Conservation (phyloP, 2,113 vertebrate species). For the Notarius quadriscutis region DNA sequence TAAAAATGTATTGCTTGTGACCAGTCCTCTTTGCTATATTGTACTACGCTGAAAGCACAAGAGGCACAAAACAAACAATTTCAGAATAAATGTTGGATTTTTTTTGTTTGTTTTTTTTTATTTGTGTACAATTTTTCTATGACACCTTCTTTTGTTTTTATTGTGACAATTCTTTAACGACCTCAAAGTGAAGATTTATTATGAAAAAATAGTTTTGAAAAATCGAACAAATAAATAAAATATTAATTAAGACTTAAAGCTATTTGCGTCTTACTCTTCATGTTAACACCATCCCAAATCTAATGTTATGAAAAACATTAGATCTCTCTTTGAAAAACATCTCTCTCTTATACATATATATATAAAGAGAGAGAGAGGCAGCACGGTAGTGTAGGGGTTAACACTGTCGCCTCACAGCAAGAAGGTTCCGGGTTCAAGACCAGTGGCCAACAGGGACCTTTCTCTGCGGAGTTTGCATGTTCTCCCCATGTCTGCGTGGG, state of each 20-base stretch:
- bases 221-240: constrained; percentile 83
- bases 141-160: constrained; percentile 83
- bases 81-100: constrained; percentile 56
- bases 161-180: constrained; percentile 83
- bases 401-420: too few relatives aligned
- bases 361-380: too few relatives aligned
- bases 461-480: too few relatives aligned
- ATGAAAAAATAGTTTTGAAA: constrained; percentile 83
- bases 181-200: constrained; percentile 84
- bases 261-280: constrained; percentile 40
- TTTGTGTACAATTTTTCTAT: constrained; percentile 83
- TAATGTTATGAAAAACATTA: too few relatives aligned
- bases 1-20: constrained; percentile 44
- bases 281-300: not conserved
- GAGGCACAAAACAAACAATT: constrained; percentile 47
- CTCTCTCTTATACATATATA: too few relatives aligned
- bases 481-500: too few relatives aligned
- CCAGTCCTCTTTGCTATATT: constrained; percentile 50
- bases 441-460: too few relatives aligned
- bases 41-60: constrained; percentile 50
- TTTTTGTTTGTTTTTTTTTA: constrained; percentile 68
- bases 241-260: constrained; percentile 76
- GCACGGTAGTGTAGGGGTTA: too few relatives aligned
- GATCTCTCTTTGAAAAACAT: too few relatives aligned
- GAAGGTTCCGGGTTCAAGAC: too few relatives aligned